Percentiles rank a stretch among this genome's conserved stretches.
Conservation (phyloP, 2,113 vertebrate genomes). For the Cheilinus undulatus region DNA sequence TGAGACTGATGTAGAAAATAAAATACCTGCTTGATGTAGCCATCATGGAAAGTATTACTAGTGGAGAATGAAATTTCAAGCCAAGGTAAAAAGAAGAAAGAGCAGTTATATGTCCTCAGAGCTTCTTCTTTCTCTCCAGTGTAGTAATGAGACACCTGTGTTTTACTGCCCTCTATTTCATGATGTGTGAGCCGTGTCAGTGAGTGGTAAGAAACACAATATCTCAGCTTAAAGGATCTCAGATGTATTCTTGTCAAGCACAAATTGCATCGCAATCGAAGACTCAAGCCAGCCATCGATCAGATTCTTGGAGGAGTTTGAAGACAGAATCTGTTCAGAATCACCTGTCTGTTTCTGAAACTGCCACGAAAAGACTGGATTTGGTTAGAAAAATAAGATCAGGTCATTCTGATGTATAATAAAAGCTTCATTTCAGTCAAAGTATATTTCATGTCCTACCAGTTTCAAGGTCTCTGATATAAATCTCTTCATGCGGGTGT, state of each 20-base stretch:
- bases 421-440: slow-evolving; percentile 2
- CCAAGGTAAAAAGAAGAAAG: background rate
- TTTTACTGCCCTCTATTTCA: background rate
- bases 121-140: background rate
- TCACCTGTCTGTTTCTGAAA: slow-evolving; percentile 28
- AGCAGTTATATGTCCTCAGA: background rate
- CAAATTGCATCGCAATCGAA: slow-evolving; percentile 55
- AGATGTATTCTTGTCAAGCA: slow-evolving; percentile 42
- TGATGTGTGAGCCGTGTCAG: background rate
- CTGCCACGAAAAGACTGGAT: slow-evolving; percentile 2
- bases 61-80: background rate
- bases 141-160: background rate
- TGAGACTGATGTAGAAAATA: background rate
- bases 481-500: background rate
- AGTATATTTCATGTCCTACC: background rate
- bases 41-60: slow-evolving; percentile 21
- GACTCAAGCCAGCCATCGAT: slow-evolving; percentile 20
- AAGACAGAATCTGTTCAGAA: slow-evolving; percentile 44
- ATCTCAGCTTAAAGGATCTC: slow-evolving; percentile 9
- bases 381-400: background rate
- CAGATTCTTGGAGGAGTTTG: slow-evolving; percentile 38
- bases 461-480: background rate
- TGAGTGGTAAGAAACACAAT: no score
- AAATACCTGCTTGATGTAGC: background rate
- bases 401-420: background rate